Evolutionary conservation across 2,113 vertebrate species (phyloP).

Genomic region (Vireo altiloquus): DNA sequence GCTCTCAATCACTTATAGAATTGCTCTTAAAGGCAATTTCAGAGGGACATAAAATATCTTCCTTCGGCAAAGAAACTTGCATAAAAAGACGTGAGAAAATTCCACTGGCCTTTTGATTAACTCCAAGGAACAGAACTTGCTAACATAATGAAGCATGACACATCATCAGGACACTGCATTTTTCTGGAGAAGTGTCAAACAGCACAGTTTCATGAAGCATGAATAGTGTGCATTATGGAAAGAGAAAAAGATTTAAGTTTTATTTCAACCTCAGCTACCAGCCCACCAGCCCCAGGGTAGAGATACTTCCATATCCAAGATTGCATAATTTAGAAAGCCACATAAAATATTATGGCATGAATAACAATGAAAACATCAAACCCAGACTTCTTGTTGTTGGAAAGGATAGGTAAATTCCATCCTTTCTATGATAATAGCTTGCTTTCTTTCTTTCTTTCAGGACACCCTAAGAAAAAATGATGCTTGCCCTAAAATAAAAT

Average conservation of each 20-base stretch:
- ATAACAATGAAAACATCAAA: background rate
- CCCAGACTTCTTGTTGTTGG: background rate
- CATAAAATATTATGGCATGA: background rate
- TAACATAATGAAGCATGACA: background rate
- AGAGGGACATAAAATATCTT: background rate
- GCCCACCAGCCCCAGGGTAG: background rate
- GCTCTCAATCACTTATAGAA: background rate
- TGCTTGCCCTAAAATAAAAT: background rate
- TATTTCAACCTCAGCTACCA: background rate
- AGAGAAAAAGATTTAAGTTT: slow-evolving; percentile 12
- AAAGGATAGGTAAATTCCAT: background rate
- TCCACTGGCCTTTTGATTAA: background rate
- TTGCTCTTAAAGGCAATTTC: background rate
- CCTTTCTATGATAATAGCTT: background rate
- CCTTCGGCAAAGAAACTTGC: background rate
- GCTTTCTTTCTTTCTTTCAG: background rate
- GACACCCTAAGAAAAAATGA: background rate
- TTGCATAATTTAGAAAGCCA: background rate
- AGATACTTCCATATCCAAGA: background rate
- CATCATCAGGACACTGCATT: background rate
- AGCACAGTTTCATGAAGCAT: background rate
- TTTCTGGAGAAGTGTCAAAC: slow-evolving; percentile 10
- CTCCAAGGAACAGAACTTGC: background rate
- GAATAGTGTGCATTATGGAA: background rate
- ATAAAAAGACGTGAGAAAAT: background rate